Percentiles rank a stretch among this genome's conserved stretches.
phyloP scores from a whole-genome alignment of 37 sponge, comb jelly and placozoan species.

The Dysidea cf. avara region DNA sequence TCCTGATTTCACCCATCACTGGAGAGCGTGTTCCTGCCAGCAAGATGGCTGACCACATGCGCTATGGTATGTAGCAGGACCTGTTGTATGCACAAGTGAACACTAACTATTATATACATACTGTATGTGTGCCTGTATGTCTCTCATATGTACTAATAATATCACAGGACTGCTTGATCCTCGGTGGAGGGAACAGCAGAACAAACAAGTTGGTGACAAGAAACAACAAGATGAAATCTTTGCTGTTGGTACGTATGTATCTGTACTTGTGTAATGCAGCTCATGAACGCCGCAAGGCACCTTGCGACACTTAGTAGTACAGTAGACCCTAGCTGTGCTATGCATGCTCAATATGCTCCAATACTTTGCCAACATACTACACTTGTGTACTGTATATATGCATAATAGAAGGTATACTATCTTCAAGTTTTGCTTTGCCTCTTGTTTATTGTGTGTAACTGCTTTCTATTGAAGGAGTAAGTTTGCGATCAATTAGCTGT shows the following conservation, averaged over 20 bases:
- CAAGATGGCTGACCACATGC: constrained; percentile 89
- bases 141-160: background rate
- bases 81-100: background rate
- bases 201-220: constrained; percentile 62
- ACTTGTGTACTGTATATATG: no score
- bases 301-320: no score
- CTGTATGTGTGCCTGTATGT: background rate
- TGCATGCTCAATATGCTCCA: no score
- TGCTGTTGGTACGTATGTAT: constrained; percentile 58
- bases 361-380: no score
- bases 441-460: no score
- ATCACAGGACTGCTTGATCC: constrained; percentile 82
- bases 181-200: constrained; percentile 77
- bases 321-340: no score
- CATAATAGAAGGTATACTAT: no score
- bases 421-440: no score
- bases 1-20: constrained; percentile 91
- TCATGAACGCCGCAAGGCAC: no score
- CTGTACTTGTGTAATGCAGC: background rate
- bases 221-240: constrained; percentile 79
- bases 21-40: constrained; percentile 89
- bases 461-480: no score
- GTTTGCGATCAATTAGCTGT: no score
- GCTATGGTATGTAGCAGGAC: constrained; percentile 57
- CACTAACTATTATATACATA: constrained; percentile 4